Evolutionary conservation across 1,140 invertebrate genomes (phyloP).

Genomic region (Dolichoris vasculosae): DNA sequence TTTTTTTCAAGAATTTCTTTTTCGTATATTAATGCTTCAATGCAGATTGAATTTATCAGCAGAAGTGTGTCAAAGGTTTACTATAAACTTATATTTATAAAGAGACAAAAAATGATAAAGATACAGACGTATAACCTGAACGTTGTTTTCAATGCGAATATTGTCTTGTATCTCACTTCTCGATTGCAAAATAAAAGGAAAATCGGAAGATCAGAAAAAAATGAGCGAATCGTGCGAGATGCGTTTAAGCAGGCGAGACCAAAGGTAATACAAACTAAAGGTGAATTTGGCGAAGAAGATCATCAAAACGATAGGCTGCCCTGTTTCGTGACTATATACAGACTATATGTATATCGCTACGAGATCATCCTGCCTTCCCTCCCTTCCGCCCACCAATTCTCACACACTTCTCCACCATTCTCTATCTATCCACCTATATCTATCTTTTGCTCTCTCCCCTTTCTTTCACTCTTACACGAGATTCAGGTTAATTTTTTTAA

Average conservation of each 20-base stretch:
- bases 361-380: constrained; percentile 60
- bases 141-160: constrained; percentile 47
- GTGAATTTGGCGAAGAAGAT: constrained; percentile 50
- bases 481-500: background rate
- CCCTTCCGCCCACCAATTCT: constrained; percentile 1
- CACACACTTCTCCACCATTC: background rate
- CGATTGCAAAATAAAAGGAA: constrained; percentile 40
- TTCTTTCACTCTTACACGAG: constrained; percentile 22
- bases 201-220: constrained; percentile 1
- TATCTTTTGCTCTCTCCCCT: background rate
- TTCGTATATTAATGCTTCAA: background rate
- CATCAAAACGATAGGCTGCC: constrained; percentile 46
- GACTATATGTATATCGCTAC: constrained; percentile 52
- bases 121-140: constrained; percentile 43
- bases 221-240: constrained; percentile 39
- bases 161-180: constrained; percentile 56
- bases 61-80: background rate
- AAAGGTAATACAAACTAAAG: constrained; percentile 50
- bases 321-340: constrained; percentile 45
- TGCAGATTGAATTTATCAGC: background rate
- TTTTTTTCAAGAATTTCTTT: background rate
- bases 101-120: constrained; percentile 23
- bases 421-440: background rate
- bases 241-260: constrained; percentile 40
- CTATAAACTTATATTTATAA: background rate